These are phyloP conservation scores for Drosophila nigricruria DNA, from an alignment of 2,888 invertebrate species.

Conservation along the genomic window DNA sequence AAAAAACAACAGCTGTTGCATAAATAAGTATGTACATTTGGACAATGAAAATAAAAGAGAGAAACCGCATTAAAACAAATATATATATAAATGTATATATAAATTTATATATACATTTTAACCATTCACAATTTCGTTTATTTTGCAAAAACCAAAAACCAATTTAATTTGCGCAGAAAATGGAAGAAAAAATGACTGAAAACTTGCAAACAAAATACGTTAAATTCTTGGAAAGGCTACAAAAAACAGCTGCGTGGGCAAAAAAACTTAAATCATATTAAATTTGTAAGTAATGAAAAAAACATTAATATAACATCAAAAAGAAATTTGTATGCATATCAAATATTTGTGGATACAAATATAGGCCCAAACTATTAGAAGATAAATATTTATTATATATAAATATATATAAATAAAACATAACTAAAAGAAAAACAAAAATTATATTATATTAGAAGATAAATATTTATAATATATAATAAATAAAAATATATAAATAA, in stretches of 20 bases:
- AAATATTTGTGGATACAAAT: neutral
- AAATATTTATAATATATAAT: no score
- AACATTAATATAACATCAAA: neutral
- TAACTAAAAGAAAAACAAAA: neutral
- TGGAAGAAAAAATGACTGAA: neutral
- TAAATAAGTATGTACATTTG: constrained; percentile 45
- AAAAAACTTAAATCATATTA: neutral
- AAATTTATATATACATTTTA: constrained; percentile 16
- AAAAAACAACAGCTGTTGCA: constrained; percentile 59
- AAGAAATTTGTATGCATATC: neutral
- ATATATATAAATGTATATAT: constrained; percentile 5
- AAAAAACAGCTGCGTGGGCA: neutral
- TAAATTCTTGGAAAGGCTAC: constrained; percentile 6
- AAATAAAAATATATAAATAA: no score
- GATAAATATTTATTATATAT: neutral
- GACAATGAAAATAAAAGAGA: neutral
- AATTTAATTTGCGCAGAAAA: constrained; percentile 46
- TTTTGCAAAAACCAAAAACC: constrained; percentile 38
- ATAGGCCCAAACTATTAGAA: neutral
- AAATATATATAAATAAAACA: neutral
- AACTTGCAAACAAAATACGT: neutral
- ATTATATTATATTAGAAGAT: no score
- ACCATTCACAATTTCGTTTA: constrained; percentile 37
- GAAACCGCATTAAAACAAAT: constrained; percentile 3
- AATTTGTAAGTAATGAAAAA: neutral